These are phyloP conservation scores for Vireo altiloquus DNA, from an alignment of 2,113 vertebrate genomes.

Conservation along the genomic window DNA sequence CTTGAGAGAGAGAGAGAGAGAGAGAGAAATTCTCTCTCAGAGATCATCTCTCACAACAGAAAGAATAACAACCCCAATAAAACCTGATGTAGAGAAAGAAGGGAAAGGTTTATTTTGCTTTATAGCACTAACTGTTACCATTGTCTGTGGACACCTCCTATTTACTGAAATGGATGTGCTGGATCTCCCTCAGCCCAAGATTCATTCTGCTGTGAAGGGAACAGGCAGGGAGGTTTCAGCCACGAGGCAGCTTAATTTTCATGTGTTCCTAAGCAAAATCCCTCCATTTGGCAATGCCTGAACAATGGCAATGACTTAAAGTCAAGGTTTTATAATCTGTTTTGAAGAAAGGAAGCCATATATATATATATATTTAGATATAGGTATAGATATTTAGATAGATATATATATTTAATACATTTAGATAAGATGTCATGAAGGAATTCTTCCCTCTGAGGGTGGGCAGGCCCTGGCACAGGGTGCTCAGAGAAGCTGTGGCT, in stretches of 20 bases:
- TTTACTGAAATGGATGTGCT: neutral
- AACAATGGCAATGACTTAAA: neutral
- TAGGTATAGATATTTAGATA: no score
- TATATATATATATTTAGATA: neutral
- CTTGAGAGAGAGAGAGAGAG: neutral
- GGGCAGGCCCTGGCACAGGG: neutral
- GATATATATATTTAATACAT: no score
- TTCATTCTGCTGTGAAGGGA: neutral
- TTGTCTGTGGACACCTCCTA: rapidly evolving
- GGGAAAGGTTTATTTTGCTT: neutral
- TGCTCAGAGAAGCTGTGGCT: neutral
- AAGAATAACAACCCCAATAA: neutral
- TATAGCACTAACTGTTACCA: neutral
- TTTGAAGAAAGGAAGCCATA: neutral
- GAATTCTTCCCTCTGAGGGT: neutral
- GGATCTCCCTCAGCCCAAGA: neutral
- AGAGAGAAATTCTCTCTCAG: neutral
- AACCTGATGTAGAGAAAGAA: neutral
- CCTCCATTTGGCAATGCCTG: neutral
- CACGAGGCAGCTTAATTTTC: neutral
- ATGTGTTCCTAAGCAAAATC: neutral
- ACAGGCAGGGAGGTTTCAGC: neutral
- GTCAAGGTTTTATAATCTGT: neutral
- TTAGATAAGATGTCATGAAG: neutral
- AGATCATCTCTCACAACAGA: neutral